A percentile compares a stretch with the other conserved stretches of the same genome.
Evolutionary conservation across 2,113 vertebrate genomes (phyloP).

Genomic region (Hippocampus comes): DNA sequence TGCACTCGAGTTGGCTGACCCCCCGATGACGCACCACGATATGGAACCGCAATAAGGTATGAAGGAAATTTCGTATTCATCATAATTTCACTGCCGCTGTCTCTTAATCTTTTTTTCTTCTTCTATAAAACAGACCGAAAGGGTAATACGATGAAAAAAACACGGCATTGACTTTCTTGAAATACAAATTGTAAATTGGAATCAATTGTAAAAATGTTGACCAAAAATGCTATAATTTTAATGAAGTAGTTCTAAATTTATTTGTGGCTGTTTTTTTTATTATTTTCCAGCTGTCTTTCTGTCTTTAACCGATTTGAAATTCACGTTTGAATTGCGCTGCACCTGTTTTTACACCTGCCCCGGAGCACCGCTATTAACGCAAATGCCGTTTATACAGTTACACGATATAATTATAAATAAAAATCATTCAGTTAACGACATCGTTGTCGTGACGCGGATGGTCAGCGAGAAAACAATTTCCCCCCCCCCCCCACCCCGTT

Average conservation of each 20-base stretch:
- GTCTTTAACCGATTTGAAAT: neutral
- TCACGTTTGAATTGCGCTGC: slow-evolving; percentile 5
- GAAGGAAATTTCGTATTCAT: slow-evolving; percentile 14
- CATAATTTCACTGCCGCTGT: neutral
- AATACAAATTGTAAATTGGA: neutral
- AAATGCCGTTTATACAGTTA: neutral
- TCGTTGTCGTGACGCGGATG: no score
- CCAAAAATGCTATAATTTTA: neutral
- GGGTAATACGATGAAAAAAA: no score
- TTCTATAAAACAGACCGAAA: neutral
- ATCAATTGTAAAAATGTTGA: neutral
- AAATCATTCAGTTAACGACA: no score
- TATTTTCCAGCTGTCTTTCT: no score
- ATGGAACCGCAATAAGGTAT: slow-evolving; percentile 47
- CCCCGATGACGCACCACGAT: slow-evolving; percentile 36
- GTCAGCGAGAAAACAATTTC: neutral
- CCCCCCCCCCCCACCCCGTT: neutral
- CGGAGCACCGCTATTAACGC: neutral
- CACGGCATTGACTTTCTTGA: neutral
- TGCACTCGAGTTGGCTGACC: slow-evolving; percentile 14
- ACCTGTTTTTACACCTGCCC: slow-evolving; percentile 37
- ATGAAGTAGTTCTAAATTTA: neutral
- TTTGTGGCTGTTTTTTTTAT: neutral
- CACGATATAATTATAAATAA: neutral
- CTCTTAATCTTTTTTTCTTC: neutral